Conservation (phyloP, 2,113 vertebrate species). For the Chrysemys picta region DNA sequence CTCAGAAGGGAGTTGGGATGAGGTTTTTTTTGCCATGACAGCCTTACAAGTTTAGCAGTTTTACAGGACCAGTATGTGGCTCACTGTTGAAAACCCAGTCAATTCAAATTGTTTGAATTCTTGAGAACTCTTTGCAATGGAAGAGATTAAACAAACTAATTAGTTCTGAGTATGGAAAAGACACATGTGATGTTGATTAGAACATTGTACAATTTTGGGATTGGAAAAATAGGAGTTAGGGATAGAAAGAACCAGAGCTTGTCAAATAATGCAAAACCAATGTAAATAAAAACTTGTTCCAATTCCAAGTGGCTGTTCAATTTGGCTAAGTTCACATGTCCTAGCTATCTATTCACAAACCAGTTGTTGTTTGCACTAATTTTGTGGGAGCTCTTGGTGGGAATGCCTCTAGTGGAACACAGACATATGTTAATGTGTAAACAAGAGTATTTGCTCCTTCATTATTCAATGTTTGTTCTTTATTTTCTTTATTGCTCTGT, state of each 20-base stretch:
- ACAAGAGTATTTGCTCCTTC: not conserved
- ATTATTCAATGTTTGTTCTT: not conserved
- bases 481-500: not conserved
- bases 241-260: fast-evolving
- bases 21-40: not conserved
- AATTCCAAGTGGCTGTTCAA: not conserved
- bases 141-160: fast-evolving
- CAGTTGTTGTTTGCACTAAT: too few relatives aligned
- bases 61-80: not conserved
- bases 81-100: not conserved
- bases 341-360: not conserved
- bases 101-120: not conserved
- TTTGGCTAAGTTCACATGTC: not conserved
- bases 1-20: not conserved
- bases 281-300: not conserved
- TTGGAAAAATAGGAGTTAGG: not conserved
- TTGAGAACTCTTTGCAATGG: not conserved
- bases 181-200: fast-evolving
- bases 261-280: not conserved
- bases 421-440: not conserved
- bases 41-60: not conserved
- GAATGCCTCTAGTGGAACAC: not conserved
- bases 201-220: not conserved
- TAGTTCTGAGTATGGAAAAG: not conserved
- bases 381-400: too few relatives aligned